These are phyloP conservation scores for Anthophora plumipes DNA, from an alignment of 2,888 invertebrate species.

Conservation along the genomic window DNA sequence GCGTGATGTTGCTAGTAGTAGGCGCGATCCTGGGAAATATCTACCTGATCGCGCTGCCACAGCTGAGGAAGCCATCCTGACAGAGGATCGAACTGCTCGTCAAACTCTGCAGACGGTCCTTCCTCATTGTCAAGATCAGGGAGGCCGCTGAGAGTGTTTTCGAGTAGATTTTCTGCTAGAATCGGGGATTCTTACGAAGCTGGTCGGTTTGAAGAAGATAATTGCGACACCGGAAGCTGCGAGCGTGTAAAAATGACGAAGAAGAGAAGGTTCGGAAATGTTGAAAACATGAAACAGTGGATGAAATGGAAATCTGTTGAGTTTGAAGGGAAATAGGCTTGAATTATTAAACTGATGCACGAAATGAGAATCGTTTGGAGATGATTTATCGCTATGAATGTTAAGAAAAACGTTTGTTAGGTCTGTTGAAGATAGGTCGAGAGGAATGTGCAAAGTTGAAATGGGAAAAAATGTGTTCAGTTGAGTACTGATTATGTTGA, in stretches of 20 bases:
- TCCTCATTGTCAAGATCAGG: constrained; percentile 82
- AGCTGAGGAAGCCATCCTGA: constrained; percentile 81
- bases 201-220: neutral
- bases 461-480: too few species aligned
- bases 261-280: neutral
- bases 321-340: neutral
- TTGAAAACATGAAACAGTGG: too few species aligned
- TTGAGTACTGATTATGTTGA: too few species aligned
- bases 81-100: constrained; percentile 82
- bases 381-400: too few species aligned
- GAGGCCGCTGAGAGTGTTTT: constrained; percentile 81
- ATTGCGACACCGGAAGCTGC: neutral
- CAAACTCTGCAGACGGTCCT: constrained; percentile 81
- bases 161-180: constrained; percentile 71
- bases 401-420: too few species aligned
- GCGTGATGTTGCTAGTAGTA: constrained; percentile 80
- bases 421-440: too few species aligned
- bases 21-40: constrained; percentile 82
- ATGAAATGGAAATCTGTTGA: neutral
- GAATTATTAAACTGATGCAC: too few species aligned
- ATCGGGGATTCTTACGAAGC: neutral
- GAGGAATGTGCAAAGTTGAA: too few species aligned
- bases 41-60: constrained; percentile 82
- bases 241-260: neutral
- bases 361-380: too few species aligned